Percentiles rank a stretch among this genome's conserved stretches.
Evolutionary conservation across 2,113 vertebrate genomes (phyloP).

Genomic region (Neolamprologus toae): DNA sequence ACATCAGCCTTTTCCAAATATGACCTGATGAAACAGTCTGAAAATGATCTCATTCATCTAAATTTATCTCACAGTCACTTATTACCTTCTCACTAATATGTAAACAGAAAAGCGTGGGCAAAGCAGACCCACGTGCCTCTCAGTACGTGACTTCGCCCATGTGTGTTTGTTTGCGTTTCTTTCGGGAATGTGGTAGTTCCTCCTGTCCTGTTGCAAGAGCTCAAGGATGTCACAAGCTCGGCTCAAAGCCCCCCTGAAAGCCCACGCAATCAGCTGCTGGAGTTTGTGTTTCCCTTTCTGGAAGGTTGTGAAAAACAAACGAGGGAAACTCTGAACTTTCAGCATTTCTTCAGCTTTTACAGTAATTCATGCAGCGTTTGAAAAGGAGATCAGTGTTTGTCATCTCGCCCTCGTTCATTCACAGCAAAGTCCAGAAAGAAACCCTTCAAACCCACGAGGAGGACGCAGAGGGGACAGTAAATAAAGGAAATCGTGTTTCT

Average conservation of each 20-base stretch:
- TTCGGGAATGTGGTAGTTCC: background rate
- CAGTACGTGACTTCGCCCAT: accelerated
- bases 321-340: background rate
- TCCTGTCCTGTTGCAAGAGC: background rate
- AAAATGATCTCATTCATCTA: background rate
- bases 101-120: background rate
- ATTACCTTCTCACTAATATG: background rate
- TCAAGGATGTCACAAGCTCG: background rate
- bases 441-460: background rate
- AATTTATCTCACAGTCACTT: background rate
- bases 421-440: background rate
- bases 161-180: background rate
- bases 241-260: background rate
- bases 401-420: background rate
- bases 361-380: background rate
- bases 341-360: background rate
- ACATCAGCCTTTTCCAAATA: background rate
- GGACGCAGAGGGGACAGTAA: background rate
- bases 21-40: background rate
- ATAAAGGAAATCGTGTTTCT: background rate
- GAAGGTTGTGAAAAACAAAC: background rate
- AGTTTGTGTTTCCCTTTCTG: background rate
- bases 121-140: background rate
- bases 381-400: background rate
- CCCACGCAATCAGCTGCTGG: background rate